These are phyloP conservation scores for Lacerta agilis DNA, from an alignment of 2,797 vertebrate species.

Conservation along the genomic window DNA sequence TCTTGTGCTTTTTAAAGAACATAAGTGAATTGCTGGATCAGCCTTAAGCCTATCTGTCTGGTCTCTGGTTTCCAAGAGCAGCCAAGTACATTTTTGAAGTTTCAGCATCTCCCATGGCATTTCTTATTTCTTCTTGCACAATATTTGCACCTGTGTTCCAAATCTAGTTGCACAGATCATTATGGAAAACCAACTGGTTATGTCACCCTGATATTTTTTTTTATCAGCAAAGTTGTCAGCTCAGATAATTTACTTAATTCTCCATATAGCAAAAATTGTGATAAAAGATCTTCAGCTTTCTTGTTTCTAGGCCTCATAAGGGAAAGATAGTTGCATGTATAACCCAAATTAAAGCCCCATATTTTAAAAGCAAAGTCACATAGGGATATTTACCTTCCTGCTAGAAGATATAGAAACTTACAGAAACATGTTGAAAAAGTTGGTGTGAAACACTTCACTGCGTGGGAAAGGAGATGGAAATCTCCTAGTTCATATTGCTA, in stretches of 20 bases:
- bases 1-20: neutral
- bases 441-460: neutral
- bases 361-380: neutral
- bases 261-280: neutral
- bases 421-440: neutral
- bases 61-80: constrained; percentile 9
- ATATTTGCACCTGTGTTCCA: constrained; percentile 1
- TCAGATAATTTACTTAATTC: neutral
- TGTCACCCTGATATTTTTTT: neutral
- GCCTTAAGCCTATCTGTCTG: neutral
- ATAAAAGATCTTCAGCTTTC: neutral
- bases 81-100: neutral
- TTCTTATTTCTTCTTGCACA: neutral
- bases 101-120: neutral
- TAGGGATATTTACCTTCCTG: neutral
- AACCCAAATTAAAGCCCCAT: neutral
- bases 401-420: neutral
- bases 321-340: neutral
- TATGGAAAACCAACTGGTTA: neutral
- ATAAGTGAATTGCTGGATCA: neutral
- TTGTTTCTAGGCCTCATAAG: neutral
- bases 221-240: neutral
- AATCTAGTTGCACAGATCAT: neutral
- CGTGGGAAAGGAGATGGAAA: neutral
- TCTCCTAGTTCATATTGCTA: neutral